Base-by-base conservation (phyloP, 1,140 invertebrate genomes). In the Danaus melanippus region DNA sequence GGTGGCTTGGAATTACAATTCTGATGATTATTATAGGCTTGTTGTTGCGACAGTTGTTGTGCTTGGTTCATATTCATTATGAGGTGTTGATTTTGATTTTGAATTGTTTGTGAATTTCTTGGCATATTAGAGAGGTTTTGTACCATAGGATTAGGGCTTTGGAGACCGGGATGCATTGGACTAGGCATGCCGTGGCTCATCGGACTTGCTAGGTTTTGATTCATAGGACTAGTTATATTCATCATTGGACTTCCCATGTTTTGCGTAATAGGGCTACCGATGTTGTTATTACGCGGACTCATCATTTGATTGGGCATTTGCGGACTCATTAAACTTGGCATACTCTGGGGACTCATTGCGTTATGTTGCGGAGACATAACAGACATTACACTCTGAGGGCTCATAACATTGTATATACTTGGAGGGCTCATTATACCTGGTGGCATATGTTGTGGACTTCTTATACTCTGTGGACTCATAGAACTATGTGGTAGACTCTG, bases 331-430 rank as follows among this genome's bases (percentile, higher is more conserved):
- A 86, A 53, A 42, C 81, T 84, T 56, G 80, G 81, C 79, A 81
- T 84, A 50, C 77, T 83, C 71, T 86, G 84, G 9, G 81, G 84
- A 52, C 80, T 85, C 80, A 87, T 83, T 2, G 79, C 79, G 50
- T 83, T 87, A 46, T 83, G 78, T 62, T 84, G 84, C 10, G 85
- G 84, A 55, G 82, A 86, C 82, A 86, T 86, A n/a, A 86, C 79
- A 48, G 84, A 86, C 76, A 84, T 83, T 3, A 79, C 78, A 55
- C 78, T 84, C 59, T 84, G 81, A 8, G 84, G 80, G 50, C 80
- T 87, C 76, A 86, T 79, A 1, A 87, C 79, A 48, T 87, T 88
- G 44, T 84, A 84, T n/a, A 79, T 66, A 60, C 79, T 82, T 0
- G 81, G 79, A 43, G 85, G 84, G 54, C 79, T 87, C 84, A 86